Percentiles rank a stretch among this genome's conserved stretches.
These are phyloP conservation scores for Heterodera carotae DNA, from an alignment of 1,140 invertebrate species.

Conservation along the genomic window DNA sequence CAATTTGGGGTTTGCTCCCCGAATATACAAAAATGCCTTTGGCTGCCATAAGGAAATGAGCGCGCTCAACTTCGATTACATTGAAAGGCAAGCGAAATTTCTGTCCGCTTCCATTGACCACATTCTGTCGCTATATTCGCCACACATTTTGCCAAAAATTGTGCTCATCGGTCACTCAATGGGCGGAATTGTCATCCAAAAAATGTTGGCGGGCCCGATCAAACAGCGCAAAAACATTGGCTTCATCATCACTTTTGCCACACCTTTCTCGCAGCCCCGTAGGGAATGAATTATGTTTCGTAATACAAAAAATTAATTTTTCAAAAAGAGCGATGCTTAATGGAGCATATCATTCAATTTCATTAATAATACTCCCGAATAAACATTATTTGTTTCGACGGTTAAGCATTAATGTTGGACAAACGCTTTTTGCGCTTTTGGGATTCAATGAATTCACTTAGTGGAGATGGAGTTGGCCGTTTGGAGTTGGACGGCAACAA, in stretches of 20 bases:
- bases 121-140: constrained; percentile 40
- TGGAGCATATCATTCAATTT: no score
- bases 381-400: neutral
- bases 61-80: constrained; percentile 45
- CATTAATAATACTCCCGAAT: no score
- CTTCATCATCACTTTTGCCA: constrained; percentile 44
- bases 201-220: constrained; percentile 14
- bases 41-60: constrained; percentile 45
- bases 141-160: constrained; percentile 30
- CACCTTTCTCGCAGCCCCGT: constrained; percentile 51
- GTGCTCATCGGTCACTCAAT: constrained; percentile 55
- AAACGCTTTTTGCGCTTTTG: constrained; percentile 43
- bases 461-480: neutral
- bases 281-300: no score
- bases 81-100: constrained; percentile 43
- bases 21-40: constrained; percentile 12
- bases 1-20: neutral
- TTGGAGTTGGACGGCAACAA: constrained; percentile 8
- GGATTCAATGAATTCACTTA: constrained; percentile 36
- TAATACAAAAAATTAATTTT: no score
- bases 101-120: constrained; percentile 34
- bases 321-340: no score
- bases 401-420: constrained; percentile 44
- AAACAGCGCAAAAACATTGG: constrained; percentile 19
- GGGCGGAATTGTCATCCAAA: constrained; percentile 53